Evolutionary conservation across 2,113 vertebrate species (phyloP).

Genomic region (Platichthys stellatus): DNA sequence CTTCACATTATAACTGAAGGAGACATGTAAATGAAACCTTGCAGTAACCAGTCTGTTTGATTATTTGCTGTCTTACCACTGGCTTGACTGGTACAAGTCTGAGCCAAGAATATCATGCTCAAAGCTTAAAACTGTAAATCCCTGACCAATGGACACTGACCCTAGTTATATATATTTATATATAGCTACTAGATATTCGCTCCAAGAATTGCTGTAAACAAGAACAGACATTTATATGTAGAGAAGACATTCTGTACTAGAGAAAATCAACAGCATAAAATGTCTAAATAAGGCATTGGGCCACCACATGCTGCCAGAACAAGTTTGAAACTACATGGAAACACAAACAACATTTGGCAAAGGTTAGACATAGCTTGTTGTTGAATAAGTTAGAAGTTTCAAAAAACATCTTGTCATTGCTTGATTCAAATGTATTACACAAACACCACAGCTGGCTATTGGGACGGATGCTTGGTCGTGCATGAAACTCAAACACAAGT

Average conservation of each 20-base stretch:
- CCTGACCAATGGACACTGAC: neutral
- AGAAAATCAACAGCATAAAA: neutral
- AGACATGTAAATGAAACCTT: neutral
- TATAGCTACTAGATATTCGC: neutral
- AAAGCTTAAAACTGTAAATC: too few species aligned
- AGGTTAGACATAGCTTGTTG: too few species aligned
- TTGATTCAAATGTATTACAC: too few species aligned
- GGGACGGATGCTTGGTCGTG: too few species aligned
- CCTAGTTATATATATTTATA: too few species aligned
- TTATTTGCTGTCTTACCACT: neutral
- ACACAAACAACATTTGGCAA: too few species aligned
- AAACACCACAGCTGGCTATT: too few species aligned
- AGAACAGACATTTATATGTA: too few species aligned
- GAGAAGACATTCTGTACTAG: too few species aligned
- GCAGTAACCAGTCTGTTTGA: neutral
- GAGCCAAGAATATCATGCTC: neutral
- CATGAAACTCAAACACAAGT: too few species aligned
- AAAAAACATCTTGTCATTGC: too few species aligned
- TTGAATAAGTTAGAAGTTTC: too few species aligned
- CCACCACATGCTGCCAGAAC: neutral
- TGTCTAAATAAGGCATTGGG: neutral
- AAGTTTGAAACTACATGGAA: neutral
- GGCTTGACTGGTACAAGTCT: neutral
- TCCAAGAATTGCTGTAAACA: neutral
- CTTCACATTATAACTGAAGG: neutral